These are phyloP conservation scores for Xenopus laevis DNA, from an alignment of 2,113 vertebrate species.

Conservation along the genomic window DNA sequence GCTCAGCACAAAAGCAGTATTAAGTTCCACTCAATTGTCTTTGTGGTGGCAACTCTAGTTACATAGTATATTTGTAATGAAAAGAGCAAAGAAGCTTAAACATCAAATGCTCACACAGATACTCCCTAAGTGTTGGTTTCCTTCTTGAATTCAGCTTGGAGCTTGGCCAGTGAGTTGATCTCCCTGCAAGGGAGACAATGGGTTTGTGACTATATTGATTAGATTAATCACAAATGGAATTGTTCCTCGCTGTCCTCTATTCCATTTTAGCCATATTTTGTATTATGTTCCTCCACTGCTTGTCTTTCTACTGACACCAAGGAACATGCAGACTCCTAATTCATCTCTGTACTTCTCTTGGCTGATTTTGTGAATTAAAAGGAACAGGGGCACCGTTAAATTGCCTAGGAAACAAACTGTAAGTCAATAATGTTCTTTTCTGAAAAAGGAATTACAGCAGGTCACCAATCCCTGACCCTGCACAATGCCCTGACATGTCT, in stretches of 20 bases:
- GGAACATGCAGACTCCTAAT: too few species aligned
- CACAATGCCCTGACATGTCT: too few species aligned
- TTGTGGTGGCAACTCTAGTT: constrained; percentile 10
- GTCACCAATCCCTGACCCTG: too few species aligned
- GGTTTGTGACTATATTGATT: constrained; percentile 20
- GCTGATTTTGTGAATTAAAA: too few species aligned
- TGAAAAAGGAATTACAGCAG: too few species aligned
- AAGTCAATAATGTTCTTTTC: too few species aligned
- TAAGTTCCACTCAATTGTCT: constrained; percentile 8
- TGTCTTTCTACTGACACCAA: too few species aligned
- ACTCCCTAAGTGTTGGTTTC: constrained; percentile 6
- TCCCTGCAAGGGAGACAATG: not conserved
- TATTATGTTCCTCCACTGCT: not conserved
- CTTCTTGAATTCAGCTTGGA: constrained; percentile 11
- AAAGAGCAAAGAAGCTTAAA: not conserved
- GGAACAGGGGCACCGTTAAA: too few species aligned
- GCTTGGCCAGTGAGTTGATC: constrained; percentile 24
- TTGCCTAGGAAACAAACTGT: too few species aligned
- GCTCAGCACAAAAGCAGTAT: not conserved
- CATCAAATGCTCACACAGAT: constrained; percentile 5
- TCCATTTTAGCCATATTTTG: not conserved
- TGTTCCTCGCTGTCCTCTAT: not conserved
- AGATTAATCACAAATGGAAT: constrained; percentile 8
- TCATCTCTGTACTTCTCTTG: too few species aligned
- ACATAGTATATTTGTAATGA: not conserved